These are phyloP conservation scores for Mesochorus sp. DNA, from an alignment of 2,888 invertebrate genomes.

Conservation along the genomic window DNA sequence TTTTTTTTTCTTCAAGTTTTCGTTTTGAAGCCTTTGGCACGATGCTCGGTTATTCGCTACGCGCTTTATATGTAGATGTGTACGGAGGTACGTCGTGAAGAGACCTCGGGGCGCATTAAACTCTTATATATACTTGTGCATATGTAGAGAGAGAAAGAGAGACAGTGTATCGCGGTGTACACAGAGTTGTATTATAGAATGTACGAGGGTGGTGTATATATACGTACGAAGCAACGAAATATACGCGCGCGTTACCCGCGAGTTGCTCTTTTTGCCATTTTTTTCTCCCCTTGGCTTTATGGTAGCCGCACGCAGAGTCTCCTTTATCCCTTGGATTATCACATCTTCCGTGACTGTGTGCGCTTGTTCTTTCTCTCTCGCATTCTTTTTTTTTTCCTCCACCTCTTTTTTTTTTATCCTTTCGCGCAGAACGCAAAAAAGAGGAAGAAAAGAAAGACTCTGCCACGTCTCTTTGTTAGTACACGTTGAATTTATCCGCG, in stretches of 20 bases:
- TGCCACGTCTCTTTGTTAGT: constrained; percentile 13
- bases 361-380: background rate
- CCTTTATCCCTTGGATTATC: constrained; percentile 63
- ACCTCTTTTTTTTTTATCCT: constrained; percentile 14
- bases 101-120: constrained; percentile 49
- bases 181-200: background rate
- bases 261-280: constrained; percentile 6
- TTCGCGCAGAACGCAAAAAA: constrained; percentile 12
- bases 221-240: constrained; percentile 16
- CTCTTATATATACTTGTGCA: constrained; percentile 9
- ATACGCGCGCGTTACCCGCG: constrained; percentile 36
- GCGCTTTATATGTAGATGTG: background rate
- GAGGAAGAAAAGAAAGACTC: constrained; percentile 6
- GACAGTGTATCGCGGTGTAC: constrained; percentile 1
- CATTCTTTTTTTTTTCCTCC: constrained; percentile 30
- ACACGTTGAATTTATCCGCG: constrained; percentile 30
- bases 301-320: constrained; percentile 55
- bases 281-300: constrained; percentile 55
- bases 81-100: background rate
- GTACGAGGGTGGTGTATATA: background rate
- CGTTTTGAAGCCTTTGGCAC: too few relatives aligned
- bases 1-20: too few relatives aligned
- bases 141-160: too few relatives aligned
- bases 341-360: constrained; percentile 59
- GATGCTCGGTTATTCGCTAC: background rate